A percentile compares a stretch with the other conserved stretches of the same genome.
These are phyloP conservation scores for Tetraodon nigroviridis DNA, from an alignment of 2,113 vertebrate species.

Conservation along the genomic window DNA sequence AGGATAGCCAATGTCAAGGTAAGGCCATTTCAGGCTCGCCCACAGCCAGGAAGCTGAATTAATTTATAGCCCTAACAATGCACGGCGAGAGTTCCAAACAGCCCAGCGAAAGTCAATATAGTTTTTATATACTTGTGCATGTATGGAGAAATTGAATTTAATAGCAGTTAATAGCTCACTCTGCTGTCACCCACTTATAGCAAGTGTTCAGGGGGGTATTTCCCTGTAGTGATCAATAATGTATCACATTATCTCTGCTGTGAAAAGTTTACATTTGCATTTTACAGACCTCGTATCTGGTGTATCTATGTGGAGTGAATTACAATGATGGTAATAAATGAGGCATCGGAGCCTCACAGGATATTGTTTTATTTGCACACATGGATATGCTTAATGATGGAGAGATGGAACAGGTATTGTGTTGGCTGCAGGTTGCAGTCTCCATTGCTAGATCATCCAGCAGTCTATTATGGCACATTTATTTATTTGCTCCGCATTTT, in stretches of 20 bases:
- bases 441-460: conserved; percentile 14
- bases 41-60: background rate
- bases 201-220: background rate
- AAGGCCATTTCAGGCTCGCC: conserved; percentile 24
- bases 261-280: conserved; percentile 39
- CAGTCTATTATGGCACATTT: conserved; percentile 32
- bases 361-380: conserved; percentile 22
- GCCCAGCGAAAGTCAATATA: background rate
- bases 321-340: conserved; percentile 18
- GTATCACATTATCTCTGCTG: conserved; percentile 26
- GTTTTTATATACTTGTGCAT: background rate
- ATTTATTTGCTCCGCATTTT: conserved; percentile 32
- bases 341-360: conserved; percentile 21
- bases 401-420: conserved; percentile 24
- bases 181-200: too few relatives aligned
- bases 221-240: conserved; percentile 30
- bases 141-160: background rate
- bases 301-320: conserved; percentile 18
- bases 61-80: conserved; percentile 4
- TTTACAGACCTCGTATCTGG: conserved; percentile 4
- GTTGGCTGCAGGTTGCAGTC: conserved; percentile 24
- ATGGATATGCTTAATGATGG: background rate
- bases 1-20: conserved; percentile 93
- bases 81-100: background rate
- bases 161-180: conserved; percentile 6